phyloP scores from a whole-genome alignment of 2,888 invertebrate species.

The Nineta flava region DNA sequence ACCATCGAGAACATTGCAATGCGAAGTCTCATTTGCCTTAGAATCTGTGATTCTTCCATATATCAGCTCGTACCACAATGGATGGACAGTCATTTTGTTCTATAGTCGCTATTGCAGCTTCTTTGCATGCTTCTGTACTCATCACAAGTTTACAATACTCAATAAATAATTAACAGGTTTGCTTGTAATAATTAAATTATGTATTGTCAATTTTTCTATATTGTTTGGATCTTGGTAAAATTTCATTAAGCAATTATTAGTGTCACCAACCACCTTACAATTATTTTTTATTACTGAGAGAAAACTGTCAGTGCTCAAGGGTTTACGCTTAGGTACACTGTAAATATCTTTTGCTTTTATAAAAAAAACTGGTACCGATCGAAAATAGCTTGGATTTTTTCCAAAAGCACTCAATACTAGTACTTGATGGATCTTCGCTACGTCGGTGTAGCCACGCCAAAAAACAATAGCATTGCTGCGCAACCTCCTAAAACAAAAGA shows the following conservation, averaged over 20 bases:
- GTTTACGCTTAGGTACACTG: not conserved
- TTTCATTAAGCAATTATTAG: not conserved
- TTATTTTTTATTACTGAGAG: not conserved
- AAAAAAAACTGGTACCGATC: slow-evolving; percentile 9
- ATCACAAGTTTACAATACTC: slow-evolving; percentile 1
- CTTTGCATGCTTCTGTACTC: not conserved
- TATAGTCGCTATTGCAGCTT: slow-evolving; percentile 5
- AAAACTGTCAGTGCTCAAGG: not conserved
- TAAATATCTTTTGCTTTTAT: slow-evolving; percentile 7
- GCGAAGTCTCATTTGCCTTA: not conserved
- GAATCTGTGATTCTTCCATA: slow-evolving; percentile 8
- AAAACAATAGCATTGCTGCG: slow-evolving; percentile 12
- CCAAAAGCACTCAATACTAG: slow-evolving; percentile 10
- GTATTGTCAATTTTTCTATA: slow-evolving; percentile 1
- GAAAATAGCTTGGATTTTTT: slow-evolving; percentile 9
- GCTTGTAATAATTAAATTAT: slow-evolving; percentile 1
- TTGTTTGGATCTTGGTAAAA: not conserved
- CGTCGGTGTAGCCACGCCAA: slow-evolving; percentile 11
- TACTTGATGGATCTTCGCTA: no score
- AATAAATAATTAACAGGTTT: not conserved
- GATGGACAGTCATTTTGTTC: slow-evolving; percentile 9
- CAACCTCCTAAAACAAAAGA: slow-evolving; percentile 4
- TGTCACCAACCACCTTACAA: slow-evolving; percentile 1
- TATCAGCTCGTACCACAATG: slow-evolving; percentile 8
- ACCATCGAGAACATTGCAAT: slow-evolving; percentile 6